Percentiles rank a stretch among this genome's conserved stretches.
These are phyloP conservation scores for Trichogramma dendrolimi DNA, from an alignment of 2,888 invertebrate species.

Conservation along the genomic window DNA sequence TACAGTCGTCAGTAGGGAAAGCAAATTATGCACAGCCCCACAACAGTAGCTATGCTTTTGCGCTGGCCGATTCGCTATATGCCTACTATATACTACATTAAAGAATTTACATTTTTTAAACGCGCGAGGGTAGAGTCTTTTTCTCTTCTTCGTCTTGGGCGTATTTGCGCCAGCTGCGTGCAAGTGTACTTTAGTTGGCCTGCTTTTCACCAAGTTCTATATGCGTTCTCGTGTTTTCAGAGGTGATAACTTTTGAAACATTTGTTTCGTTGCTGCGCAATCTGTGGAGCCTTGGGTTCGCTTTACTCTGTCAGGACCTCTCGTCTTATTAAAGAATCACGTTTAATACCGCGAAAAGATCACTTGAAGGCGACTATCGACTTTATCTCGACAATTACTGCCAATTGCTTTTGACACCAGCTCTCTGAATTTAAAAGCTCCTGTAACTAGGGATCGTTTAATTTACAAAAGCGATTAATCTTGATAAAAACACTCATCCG, in stretches of 20 bases:
- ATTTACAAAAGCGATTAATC: slow-evolving; percentile 25
- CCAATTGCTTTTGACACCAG: slow-evolving; percentile 32
- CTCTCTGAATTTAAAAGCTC: not conserved
- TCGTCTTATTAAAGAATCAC: slow-evolving; percentile 49
- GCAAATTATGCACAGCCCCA: slow-evolving; percentile 24
- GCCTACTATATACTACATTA: slow-evolving; percentile 42
- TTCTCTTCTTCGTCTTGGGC: slow-evolving; percentile 16
- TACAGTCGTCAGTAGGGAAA: no score
- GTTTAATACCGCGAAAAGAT: slow-evolving; percentile 36
- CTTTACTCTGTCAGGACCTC: slow-evolving; percentile 32
- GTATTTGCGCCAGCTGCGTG: no score
- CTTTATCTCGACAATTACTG: slow-evolving; percentile 41
- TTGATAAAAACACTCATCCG: slow-evolving; percentile 1
- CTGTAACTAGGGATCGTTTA: slow-evolving; percentile 5
- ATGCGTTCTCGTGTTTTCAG: slow-evolving; percentile 19
- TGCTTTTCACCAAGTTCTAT: not conserved
- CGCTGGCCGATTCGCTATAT: no score
- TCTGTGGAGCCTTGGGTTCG: slow-evolving; percentile 5
- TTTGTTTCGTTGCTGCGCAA: slow-evolving; percentile 42
- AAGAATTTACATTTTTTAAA: slow-evolving; percentile 54
- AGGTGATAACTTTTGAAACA: slow-evolving; percentile 52
- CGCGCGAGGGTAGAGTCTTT: slow-evolving; percentile 41
- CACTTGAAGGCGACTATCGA: slow-evolving; percentile 30
- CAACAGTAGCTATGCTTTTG: slow-evolving; percentile 3
- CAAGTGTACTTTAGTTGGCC: no score